phyloP scores from a whole-genome alignment of 2,113 vertebrate species.

The Leptobrachium leishanense region DNA sequence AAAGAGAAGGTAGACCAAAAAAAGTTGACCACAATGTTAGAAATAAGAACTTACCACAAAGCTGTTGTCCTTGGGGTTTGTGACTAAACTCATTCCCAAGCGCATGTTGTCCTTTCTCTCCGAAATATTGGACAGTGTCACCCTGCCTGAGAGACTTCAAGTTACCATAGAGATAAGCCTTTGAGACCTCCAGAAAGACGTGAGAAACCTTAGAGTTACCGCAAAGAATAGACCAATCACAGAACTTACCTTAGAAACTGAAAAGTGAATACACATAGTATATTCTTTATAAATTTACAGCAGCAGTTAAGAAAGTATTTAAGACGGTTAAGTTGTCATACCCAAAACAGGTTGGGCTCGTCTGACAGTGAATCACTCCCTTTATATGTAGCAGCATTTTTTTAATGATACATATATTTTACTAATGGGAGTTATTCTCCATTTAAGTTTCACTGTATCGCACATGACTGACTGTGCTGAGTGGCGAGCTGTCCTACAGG shows the following conservation, averaged over 20 bases:
- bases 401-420: too few species aligned
- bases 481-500: too few species aligned
- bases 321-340: too few species aligned
- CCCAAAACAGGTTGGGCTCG: too few species aligned
- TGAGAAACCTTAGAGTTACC: slow-evolving; percentile 35
- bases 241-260: not conserved
- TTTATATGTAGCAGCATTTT: too few species aligned
- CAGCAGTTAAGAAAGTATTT: too few species aligned
- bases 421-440: too few species aligned
- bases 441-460: too few species aligned
- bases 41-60: slow-evolving; percentile 81
- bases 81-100: slow-evolving; percentile 89
- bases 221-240: not conserved
- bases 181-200: slow-evolving; percentile 41
- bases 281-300: too few species aligned
- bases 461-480: too few species aligned
- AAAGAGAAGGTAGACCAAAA: too few species aligned
- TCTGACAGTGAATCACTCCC: too few species aligned
- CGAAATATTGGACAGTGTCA: slow-evolving; percentile 93
- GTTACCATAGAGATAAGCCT: slow-evolving; percentile 37
- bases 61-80: slow-evolving; percentile 91
- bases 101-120: slow-evolving; percentile 98
- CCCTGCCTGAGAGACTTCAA: slow-evolving; percentile 76
- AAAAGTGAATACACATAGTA: not conserved
- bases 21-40: not conserved